Percentiles rank a stretch among this genome's conserved stretches.
Conservation (phyloP, 2,797 vertebrate species). For the Phrynocephalus guinanensis region DNA sequence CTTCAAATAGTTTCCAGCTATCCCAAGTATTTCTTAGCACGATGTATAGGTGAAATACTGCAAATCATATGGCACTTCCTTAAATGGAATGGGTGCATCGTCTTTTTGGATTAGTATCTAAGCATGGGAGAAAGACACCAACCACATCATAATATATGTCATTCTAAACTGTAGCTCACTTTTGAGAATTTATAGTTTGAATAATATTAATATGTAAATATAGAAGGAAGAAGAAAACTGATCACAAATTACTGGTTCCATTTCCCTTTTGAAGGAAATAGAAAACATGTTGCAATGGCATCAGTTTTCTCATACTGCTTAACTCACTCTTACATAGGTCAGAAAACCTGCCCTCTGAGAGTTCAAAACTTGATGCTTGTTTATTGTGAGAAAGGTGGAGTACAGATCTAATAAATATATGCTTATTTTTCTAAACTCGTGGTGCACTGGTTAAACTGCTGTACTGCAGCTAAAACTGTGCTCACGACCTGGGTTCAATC, state of each 20-base stretch:
- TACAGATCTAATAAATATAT: not conserved
- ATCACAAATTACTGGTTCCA: not conserved
- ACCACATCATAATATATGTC: not conserved
- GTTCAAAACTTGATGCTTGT: not conserved
- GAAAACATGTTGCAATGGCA: no score
- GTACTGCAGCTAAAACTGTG: no score
- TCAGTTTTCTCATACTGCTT: not conserved
- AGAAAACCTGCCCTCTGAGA: not conserved
- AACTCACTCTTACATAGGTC: no score
- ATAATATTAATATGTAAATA: not conserved
- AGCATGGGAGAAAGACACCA: not conserved
- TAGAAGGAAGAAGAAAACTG: not conserved
- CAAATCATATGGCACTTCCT: slow-evolving; percentile 27
- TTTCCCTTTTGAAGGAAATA: no score
- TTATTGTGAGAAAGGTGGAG: not conserved
- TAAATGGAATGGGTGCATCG: not conserved
- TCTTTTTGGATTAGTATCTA: slow-evolving; percentile 21
- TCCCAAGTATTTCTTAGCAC: slow-evolving; percentile 26
- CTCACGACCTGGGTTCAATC: no score
- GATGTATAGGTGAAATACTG: slow-evolving; percentile 51
- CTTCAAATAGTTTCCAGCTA: slow-evolving; percentile 60
- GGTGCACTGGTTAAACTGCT: not conserved
- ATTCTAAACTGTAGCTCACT: not conserved
- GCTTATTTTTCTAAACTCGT: slow-evolving; percentile 36
- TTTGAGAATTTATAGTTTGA: no score